These are phyloP conservation scores for Parnassius orleans DNA, from an alignment of 2,888 invertebrate species.

Conservation along the genomic window DNA sequence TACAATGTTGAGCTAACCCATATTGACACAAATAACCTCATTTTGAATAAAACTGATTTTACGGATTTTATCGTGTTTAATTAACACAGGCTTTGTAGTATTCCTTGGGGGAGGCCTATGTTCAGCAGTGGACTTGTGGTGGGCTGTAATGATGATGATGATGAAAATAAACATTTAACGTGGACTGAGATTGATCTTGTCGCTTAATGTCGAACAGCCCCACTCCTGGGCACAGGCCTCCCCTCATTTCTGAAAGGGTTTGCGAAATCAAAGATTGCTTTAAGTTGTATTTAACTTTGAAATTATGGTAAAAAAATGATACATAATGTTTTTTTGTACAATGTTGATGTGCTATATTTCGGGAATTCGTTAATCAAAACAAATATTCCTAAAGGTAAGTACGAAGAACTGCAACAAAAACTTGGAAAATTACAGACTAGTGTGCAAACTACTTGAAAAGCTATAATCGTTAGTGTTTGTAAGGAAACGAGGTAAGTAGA, in stretches of 20 bases:
- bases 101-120: too few relatives aligned
- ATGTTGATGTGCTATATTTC: too few relatives aligned
- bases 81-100: too few relatives aligned
- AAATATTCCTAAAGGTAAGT: conserved; percentile 1
- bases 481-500: conserved; percentile 55
- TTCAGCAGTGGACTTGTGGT: too few relatives aligned
- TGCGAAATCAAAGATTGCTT: conserved; percentile 24
- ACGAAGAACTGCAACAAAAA: conserved; percentile 16
- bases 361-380: too few relatives aligned
- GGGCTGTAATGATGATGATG: too few relatives aligned
- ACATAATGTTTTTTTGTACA: conserved; percentile 15
- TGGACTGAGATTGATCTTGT: conserved; percentile 38
- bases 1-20: conserved; percentile 53
- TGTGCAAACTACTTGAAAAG: conserved; percentile 34
- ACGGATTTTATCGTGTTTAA: too few relatives aligned
- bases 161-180: conserved; percentile 56
- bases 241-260: too few relatives aligned
- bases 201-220: conserved; percentile 23
- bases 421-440: conserved; percentile 6
- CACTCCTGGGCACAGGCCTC: too few relatives aligned
- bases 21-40: conserved; percentile 65
- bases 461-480: conserved; percentile 56
- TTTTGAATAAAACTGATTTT: conserved; percentile 38
- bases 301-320: conserved; percentile 24
- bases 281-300: conserved; percentile 26